A percentile compares a stretch with the other conserved stretches of the same genome.
These are phyloP conservation scores for Nicator chloris DNA, from an alignment of 2,113 vertebrate species.

Conservation along the genomic window DNA sequence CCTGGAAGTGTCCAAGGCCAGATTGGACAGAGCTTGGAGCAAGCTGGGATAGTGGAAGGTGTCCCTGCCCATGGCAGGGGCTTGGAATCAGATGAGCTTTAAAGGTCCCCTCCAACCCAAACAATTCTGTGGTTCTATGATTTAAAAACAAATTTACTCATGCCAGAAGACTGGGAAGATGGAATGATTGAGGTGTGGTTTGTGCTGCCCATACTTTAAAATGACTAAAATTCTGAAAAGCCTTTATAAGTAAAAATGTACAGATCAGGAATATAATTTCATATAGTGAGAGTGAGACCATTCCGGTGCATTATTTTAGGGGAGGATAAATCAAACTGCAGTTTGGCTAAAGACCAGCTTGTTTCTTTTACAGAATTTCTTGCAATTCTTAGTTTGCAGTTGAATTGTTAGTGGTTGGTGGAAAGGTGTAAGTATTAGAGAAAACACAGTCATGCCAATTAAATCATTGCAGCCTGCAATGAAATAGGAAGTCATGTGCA, in stretches of 20 bases:
- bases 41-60: neutral
- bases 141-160: neutral
- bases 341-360: neutral
- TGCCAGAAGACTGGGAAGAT: neutral
- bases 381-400: neutral
- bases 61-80: neutral
- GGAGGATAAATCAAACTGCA: neutral
- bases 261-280: neutral
- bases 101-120: neutral
- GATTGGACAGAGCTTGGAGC: neutral
- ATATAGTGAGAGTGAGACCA: neutral
- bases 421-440: neutral
- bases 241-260: neutral
- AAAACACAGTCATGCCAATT: neutral
- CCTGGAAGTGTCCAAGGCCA: neutral
- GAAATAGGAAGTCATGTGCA: neutral
- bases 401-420: neutral
- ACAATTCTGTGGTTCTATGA: neutral
- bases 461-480: neutral
- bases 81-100: accelerated
- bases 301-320: neutral
- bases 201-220: neutral
- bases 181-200: neutral
- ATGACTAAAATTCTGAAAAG: neutral
- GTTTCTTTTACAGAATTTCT: neutral